These are phyloP conservation scores for Sinocyclocheilus maitianheensis DNA, from an alignment of 2,113 vertebrate genomes.

Conservation along the genomic window DNA sequence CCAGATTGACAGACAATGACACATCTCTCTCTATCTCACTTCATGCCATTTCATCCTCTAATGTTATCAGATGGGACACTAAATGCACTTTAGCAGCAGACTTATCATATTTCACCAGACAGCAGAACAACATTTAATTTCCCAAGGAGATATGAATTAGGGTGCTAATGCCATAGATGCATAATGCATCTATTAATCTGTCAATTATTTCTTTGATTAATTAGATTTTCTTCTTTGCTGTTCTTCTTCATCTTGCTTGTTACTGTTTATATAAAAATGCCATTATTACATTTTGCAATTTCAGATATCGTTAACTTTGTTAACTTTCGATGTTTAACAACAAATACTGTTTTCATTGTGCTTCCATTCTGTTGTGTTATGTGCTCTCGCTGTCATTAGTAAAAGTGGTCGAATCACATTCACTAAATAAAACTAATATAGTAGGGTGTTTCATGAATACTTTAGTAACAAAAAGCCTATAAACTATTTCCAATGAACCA, in stretches of 20 bases:
- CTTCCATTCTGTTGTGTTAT: background rate
- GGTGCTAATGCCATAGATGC: background rate
- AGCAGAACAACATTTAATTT: background rate
- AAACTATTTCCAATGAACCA: background rate
- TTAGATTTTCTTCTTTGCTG: background rate
- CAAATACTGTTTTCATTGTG: background rate
- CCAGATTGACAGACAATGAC: constrained; percentile 10
- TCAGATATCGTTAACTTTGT: background rate
- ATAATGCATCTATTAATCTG: background rate
- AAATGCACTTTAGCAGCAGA: background rate
- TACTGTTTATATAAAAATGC: background rate
- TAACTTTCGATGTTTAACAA: background rate
- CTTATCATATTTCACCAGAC: background rate
- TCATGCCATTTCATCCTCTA: background rate
- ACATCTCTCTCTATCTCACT: constrained; percentile 5
- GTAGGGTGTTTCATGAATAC: background rate
- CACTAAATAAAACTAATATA: background rate
- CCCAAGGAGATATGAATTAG: background rate
- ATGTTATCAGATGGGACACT: background rate
- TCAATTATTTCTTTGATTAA: background rate
- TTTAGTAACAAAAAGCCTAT: background rate
- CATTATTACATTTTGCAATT: background rate
- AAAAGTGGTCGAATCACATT: background rate
- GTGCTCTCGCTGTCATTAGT: background rate
- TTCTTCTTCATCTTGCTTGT: background rate